Evolutionary conservation across 2,888 invertebrate species (phyloP).

Genomic region (Drosophila mulleri): DNA sequence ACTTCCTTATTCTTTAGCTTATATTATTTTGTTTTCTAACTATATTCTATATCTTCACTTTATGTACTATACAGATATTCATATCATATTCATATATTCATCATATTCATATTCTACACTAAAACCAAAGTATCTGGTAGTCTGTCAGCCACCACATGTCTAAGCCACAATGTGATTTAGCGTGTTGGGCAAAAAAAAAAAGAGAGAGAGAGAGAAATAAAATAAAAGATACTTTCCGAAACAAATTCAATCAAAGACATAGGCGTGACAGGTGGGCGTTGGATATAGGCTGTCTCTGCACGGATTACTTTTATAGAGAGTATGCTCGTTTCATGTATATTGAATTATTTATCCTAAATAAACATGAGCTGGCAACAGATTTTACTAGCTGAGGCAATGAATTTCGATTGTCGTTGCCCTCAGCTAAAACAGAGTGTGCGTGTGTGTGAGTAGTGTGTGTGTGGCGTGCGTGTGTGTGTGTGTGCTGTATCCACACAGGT

Average conservation of each 20-base stretch:
- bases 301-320: slow-evolving; percentile 48
- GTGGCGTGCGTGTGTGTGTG: background rate
- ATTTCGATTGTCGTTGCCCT: slow-evolving; percentile 47
- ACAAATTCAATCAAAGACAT: slow-evolving; percentile 72
- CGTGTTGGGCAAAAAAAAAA: slow-evolving; percentile 40
- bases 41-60: no score
- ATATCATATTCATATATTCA: no score
- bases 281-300: slow-evolving; percentile 40
- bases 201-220: background rate
- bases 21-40: no score
- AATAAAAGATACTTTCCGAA: slow-evolving; percentile 35
- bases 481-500: slow-evolving; percentile 35
- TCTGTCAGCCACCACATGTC: background rate
- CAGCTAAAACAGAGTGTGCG: background rate
- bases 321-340: slow-evolving; percentile 57
- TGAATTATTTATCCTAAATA: slow-evolving; percentile 80
- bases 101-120: no score
- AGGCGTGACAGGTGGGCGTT: slow-evolving; percentile 57
- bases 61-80: no score
- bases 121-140: slow-evolving; percentile 2
- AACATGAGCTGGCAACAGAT: slow-evolving; percentile 72
- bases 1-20: background rate
- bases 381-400: slow-evolving; percentile 53
- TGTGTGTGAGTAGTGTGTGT: slow-evolving; percentile 11
- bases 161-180: slow-evolving; percentile 48